Evolutionary conservation across 2,113 vertebrate species (phyloP), one percentile per base, ranked within the genome.

Genomic region (Siniperca knerii): DNA sequence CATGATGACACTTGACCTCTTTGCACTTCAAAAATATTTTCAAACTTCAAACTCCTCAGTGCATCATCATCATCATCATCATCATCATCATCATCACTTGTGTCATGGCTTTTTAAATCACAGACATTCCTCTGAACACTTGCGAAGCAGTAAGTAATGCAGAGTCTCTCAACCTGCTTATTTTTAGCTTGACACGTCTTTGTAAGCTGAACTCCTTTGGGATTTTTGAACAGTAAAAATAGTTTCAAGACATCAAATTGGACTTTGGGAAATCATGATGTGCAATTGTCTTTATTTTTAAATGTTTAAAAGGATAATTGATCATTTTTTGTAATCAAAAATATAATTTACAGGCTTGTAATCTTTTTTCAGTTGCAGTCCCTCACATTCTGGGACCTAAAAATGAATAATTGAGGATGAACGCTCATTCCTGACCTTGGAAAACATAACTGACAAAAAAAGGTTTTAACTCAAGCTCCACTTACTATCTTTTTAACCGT

Each of bases 41-140:
- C 69, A 87, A 76, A 55, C 84, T 75, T 70, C 0, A 77, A 70
- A 87, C 79, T 50, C 72, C 25, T 71, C 52, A 23, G 35, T 62
- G 35, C 57, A 15, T 25, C 77, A 64, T 25, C 35, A 72, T 48
- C 57, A 58, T 67, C 77, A 64, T 25, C 35, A 72, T 48, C 57
- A 58, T 67, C 55, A 46, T 64, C 74, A 40, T 70, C 73, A 54
- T 79, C 68, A 52, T 65, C 73, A 42, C 48, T 78, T 18, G 60
- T 8, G 12, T 82, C 79, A 81, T 88, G 58, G 69, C 81, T 80
- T 64, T 91, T 81, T 69, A 60, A 83, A 75, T 64, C 52, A 44
- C 70, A 70, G 2, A 68, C 79, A n/a, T 55, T 68, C 57, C 48
- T 64, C 1, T 78, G 65, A 78, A 61, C 77, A 35, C 76, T 48